phyloP scores from a whole-genome alignment of 2,888 invertebrate genomes.

The Chironomus tentans region DNA sequence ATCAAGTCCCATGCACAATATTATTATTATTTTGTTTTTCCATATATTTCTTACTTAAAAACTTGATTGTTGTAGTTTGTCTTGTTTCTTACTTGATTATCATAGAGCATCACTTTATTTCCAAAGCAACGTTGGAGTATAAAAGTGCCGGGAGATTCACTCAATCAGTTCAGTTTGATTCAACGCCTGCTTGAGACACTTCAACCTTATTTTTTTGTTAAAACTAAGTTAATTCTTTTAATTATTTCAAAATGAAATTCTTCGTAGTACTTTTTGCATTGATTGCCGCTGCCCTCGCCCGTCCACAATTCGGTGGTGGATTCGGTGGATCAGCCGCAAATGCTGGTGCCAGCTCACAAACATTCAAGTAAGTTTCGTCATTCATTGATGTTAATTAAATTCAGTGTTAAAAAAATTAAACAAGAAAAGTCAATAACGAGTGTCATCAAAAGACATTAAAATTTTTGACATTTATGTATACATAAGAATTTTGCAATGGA shows the following conservation, averaged over 20 bases:
- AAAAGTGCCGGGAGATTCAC: not conserved
- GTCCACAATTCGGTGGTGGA: constrained; percentile 8
- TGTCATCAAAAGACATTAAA: no score
- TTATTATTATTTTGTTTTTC: not conserved
- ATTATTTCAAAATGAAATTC: constrained; percentile 15
- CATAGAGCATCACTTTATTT: not conserved
- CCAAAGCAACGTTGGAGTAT: not conserved
- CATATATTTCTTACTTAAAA: not conserved
- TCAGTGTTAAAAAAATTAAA: no score
- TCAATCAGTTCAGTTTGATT: not conserved
- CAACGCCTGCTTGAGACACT: not conserved
- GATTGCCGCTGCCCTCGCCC: constrained; percentile 2
- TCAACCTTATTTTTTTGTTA: not conserved
- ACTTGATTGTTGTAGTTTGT: not conserved
- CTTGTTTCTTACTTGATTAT: constrained; percentile 3
- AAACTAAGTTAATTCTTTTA: not conserved
- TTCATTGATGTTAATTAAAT: no score
- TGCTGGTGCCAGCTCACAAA: constrained; percentile 3
- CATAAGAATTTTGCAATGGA: no score
- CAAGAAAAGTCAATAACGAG: no score
- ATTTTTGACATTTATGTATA: no score
- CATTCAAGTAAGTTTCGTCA: not conserved
- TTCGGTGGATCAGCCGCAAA: not conserved
- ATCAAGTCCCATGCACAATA: not conserved
- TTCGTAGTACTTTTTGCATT: constrained; percentile 23